Evolutionary conservation across 2,888 invertebrate genomes (phyloP).

Genomic region (Choristoneura rosaceana): DNA sequence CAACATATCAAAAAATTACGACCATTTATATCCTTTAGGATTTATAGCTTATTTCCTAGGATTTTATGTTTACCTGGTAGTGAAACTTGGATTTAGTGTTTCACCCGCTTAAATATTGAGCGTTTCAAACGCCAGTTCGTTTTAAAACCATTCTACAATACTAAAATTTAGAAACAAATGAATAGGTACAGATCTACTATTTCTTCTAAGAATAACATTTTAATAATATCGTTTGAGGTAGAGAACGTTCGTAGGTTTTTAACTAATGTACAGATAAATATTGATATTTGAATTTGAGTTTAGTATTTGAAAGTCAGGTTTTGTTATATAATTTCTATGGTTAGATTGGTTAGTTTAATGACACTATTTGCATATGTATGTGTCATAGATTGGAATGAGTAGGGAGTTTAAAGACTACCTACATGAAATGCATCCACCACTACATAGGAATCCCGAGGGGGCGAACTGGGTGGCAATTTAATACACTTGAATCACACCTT

Average conservation of each 20-base stretch:
- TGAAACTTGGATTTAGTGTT: background rate
- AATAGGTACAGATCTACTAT: background rate
- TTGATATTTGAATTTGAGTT: too few relatives aligned
- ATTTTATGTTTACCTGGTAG: background rate
- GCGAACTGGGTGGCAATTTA: background rate
- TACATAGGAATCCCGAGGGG: background rate
- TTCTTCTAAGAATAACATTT: background rate
- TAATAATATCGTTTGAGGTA: background rate
- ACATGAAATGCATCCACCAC: background rate
- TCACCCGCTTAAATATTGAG: background rate
- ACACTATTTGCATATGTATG: background rate
- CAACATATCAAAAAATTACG: background rate
- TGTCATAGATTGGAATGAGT: background rate
- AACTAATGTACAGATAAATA: too few relatives aligned
- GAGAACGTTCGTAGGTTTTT: too few relatives aligned
- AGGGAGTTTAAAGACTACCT: background rate
- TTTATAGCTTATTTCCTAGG: background rate
- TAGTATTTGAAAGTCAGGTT: background rate
- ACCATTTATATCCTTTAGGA: background rate
- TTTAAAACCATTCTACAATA: background rate
- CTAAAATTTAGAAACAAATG: background rate
- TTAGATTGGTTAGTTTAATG: background rate
- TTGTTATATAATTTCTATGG: background rate
- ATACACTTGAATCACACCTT: background rate
- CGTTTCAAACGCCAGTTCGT: background rate